Base-by-base conservation (phyloP, 1,140 invertebrate genomes). In the Archivesica marissinica region DNA sequence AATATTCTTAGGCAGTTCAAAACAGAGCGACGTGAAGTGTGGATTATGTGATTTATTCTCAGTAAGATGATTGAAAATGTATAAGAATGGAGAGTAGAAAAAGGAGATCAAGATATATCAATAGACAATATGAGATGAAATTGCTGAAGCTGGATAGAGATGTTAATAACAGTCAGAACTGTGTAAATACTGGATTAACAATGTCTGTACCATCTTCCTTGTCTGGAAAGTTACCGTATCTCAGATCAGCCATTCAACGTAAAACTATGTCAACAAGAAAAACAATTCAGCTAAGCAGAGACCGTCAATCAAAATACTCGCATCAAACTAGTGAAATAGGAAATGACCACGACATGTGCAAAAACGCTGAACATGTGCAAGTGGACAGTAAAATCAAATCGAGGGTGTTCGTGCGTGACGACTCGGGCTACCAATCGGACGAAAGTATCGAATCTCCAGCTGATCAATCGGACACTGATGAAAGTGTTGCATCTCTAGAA, bases 81-180 rank as follows among this genome's bases (percentile, higher is more conserved):
- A 11, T 35, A 35, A 35, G 2, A 2, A 64, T 64, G 59, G 59
- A 64, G 25, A 64, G 38, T 6, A 64, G 59, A 20, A 64, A 64
- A 64, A 64, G 59, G 30, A 59, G 54, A 28, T 64, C 38, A 64
- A 64, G 59, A 35, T 30, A 33, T 64, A 64, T 35, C 9, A 33
- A 33, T 35, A 64, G 23, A 35, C 23, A 13, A 3, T 25, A 1
- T 2, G 38, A 33, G 30, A 3, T 64, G 28, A 64, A 64, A 35
- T 13, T 33, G n/a, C 59, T 20, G n/a, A 64, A 64, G 33, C 17
- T 28, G 17, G 54, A 30, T 9, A 9, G 15, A 3, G 13, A 35
- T 13, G 4, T 7, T 64, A 33, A 6, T 4, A 4, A 28, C 33
- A 15, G 33, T 2, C 20, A 11, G 9, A 35, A 17, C 23, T 13